A percentile compares a stretch with the other conserved stretches of the same genome.
phyloP scores from a whole-genome alignment of 2,888 invertebrate genomes.

The Eristalinus sepulchralis region DNA sequence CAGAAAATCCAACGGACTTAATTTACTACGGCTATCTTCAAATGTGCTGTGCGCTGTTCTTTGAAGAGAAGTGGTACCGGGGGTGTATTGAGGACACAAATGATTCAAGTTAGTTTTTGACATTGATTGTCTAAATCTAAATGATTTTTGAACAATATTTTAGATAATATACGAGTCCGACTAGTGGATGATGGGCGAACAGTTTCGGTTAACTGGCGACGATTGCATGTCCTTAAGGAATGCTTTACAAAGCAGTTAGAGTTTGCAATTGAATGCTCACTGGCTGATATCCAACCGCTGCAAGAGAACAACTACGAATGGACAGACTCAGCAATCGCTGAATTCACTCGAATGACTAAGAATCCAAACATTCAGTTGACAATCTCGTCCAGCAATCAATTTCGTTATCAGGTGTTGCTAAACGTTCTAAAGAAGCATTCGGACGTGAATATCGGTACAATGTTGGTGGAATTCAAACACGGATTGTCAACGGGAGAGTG shows the following conservation, averaged over 20 bases:
- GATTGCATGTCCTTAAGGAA: slow-evolving; percentile 82
- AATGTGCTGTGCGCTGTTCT: slow-evolving; percentile 75
- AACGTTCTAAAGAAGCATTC: slow-evolving; percentile 77
- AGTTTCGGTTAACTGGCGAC: slow-evolving; percentile 82
- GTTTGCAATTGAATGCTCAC: slow-evolving; percentile 76
- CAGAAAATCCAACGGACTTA: slow-evolving; percentile 60
- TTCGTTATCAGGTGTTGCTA: slow-evolving; percentile 79
- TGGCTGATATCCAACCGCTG: slow-evolving; percentile 81
- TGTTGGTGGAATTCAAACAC: slow-evolving; percentile 81
- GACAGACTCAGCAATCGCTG: slow-evolving; percentile 77
- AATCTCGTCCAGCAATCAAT: slow-evolving; percentile 74
- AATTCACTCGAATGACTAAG: slow-evolving; percentile 78
- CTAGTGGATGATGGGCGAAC: slow-evolving; percentile 84
- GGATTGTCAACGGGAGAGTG: slow-evolving; percentile 82
- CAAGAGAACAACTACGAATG: slow-evolving; percentile 78
- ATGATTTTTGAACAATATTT: neutral
- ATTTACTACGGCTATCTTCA: slow-evolving; percentile 76
- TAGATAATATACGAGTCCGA: slow-evolving; percentile 75
- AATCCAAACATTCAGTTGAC: slow-evolving; percentile 80
- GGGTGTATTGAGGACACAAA: slow-evolving; percentile 75
- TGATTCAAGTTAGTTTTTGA: slow-evolving; percentile 73
- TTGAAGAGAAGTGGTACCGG: slow-evolving; percentile 76
- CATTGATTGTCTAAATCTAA: too few relatives aligned
- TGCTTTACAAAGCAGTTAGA: slow-evolving; percentile 72
- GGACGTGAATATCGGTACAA: slow-evolving; percentile 82